phyloP scores from a whole-genome alignment of 2,797 vertebrate genomes.

The Nasua narica region DNA sequence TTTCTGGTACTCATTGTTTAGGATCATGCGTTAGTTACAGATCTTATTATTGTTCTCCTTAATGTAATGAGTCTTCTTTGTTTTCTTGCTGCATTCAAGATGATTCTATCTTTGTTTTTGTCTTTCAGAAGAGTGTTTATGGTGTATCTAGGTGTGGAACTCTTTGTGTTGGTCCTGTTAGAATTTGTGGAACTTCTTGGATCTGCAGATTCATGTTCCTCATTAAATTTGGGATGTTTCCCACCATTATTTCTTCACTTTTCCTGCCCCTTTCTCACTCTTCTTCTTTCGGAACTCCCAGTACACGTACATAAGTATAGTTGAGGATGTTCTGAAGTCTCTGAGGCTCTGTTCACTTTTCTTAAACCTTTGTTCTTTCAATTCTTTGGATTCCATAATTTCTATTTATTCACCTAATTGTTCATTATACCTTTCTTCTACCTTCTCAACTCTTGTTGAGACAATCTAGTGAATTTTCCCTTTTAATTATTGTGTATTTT shows the following conservation, averaged over 20 bases:
- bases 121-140: background rate
- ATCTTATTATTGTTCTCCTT: background rate
- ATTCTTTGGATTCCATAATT: background rate
- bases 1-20: background rate
- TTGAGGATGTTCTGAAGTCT: background rate
- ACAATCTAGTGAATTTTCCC: background rate
- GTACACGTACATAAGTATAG: accelerated
- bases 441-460: background rate
- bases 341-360: background rate
- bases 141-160: background rate
- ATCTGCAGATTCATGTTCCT: background rate
- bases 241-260: background rate
- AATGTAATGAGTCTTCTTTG: background rate
- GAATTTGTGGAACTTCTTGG: background rate
- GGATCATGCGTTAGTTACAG: background rate
- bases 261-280: background rate
- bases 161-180: background rate
- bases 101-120: background rate
- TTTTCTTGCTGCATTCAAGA: background rate
- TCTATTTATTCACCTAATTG: background rate
- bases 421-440: background rate
- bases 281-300: background rate
- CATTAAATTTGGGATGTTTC: background rate
- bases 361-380: background rate
- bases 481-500: background rate